A percentile compares a stretch with the other conserved stretches of the same genome.
These are phyloP conservation scores for Arvicola amphibius DNA, from an alignment of 2,797 vertebrate species.

Conservation along the genomic window DNA sequence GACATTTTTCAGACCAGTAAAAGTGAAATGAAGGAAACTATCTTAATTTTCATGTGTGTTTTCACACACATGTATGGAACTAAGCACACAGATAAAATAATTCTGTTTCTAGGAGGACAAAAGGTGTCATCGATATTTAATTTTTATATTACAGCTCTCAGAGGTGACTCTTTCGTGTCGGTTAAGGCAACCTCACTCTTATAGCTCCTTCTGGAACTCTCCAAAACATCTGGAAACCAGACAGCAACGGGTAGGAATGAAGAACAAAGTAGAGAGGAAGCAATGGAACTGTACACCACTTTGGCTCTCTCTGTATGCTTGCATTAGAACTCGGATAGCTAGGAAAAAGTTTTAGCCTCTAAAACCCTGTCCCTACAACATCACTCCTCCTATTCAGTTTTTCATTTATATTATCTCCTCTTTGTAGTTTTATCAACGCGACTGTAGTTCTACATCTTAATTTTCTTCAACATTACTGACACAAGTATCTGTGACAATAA, in stretches of 20 bases:
- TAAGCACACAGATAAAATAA: not conserved
- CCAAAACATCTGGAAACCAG: not conserved
- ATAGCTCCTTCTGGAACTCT: not conserved
- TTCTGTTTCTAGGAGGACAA: conserved; percentile 27
- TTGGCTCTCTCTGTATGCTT: not conserved
- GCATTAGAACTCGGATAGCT: not conserved
- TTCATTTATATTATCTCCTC: not conserved
- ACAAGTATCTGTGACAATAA: not conserved
- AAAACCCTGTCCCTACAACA: not conserved
- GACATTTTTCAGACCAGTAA: conserved; percentile 54
- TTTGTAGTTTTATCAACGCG: not conserved
- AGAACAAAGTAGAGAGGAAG: not conserved
- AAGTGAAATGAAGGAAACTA: conserved; percentile 47
- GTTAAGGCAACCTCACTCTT: not conserved
- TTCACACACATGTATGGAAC: conserved; percentile 3
- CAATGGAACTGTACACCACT: not conserved
- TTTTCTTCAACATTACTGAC: not conserved
- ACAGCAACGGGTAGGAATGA: not conserved
- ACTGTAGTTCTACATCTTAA: not conserved
- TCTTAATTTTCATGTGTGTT: conserved; percentile 53
- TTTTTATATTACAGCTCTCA: not conserved
- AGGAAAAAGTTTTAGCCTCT: not conserved
- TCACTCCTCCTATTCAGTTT: not conserved
- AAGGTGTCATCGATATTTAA: conserved; percentile 4
- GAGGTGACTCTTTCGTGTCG: not conserved